phyloP scores from a whole-genome alignment of 2,888 invertebrate genomes.

The Spodoptera littoralis region DNA sequence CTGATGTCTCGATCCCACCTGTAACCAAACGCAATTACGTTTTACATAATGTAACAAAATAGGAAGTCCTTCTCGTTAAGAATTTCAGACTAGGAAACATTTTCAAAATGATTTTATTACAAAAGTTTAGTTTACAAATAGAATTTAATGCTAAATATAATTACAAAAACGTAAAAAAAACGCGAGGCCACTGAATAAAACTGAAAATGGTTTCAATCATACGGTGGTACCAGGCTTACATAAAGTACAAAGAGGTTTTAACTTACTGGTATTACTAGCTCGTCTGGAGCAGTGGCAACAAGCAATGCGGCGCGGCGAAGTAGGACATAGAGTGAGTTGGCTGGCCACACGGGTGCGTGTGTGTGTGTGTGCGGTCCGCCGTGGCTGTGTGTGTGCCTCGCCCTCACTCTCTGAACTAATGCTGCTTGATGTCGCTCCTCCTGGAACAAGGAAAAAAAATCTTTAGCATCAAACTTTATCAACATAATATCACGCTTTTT shows the following conservation, averaged over 20 bases:
- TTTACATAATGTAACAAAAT: not conserved
- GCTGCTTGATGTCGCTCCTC: conserved; percentile 77
- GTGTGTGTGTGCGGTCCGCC: conserved; percentile 42
- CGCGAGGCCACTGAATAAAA: too few species aligned
- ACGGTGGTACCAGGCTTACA: conserved; percentile 20
- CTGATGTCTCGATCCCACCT: conserved; percentile 71
- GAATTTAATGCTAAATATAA: too few species aligned
- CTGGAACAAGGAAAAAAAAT: conserved; percentile 42
- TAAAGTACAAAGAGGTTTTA: conserved; percentile 3
- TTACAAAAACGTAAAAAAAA: too few species aligned
- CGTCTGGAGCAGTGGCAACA: conserved; percentile 67
- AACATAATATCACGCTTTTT: too few species aligned
- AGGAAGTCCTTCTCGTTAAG: too few species aligned
- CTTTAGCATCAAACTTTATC: too few species aligned
- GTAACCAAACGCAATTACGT: not conserved
- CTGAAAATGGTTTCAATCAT: too few species aligned
- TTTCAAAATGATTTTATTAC: too few species aligned
- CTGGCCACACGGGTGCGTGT: conserved; percentile 66
- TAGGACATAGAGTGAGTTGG: conserved; percentile 82
- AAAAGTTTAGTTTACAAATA: too few species aligned
- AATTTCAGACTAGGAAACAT: too few species aligned
- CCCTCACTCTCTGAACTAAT: conserved; percentile 80
- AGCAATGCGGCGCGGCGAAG: conserved; percentile 73
- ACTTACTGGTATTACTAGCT: conserved; percentile 62
- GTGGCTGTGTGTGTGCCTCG: conserved; percentile 64